These are phyloP conservation scores for Planiliza haematocheilus DNA, from an alignment of 2,113 vertebrate genomes.

Conservation along the genomic window DNA sequence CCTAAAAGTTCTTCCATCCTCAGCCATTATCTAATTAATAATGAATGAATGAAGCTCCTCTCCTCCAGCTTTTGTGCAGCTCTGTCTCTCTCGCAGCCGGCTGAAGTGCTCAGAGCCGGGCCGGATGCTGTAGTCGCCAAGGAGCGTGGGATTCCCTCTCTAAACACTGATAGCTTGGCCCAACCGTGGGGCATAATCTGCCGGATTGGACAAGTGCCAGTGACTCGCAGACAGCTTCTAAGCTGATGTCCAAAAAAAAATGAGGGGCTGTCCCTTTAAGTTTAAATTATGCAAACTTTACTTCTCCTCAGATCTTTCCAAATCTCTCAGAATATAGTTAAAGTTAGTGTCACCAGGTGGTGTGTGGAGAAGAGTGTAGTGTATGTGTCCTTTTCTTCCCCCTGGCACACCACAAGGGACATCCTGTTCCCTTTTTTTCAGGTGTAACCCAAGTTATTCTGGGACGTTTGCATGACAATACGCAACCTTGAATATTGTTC, in stretches of 20 bases:
- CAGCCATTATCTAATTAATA: slow-evolving; percentile 22
- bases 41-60: slow-evolving; percentile 26
- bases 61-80: slow-evolving; percentile 15
- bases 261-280: slow-evolving; percentile 51
- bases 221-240: slow-evolving; percentile 38
- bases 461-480: slow-evolving; percentile 17
- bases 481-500: slow-evolving; percentile 7
- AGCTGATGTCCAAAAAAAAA: slow-evolving; percentile 24
- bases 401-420: slow-evolving; percentile 2
- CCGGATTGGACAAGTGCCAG: slow-evolving; percentile 52
- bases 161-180: slow-evolving; percentile 42
- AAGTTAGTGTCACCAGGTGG: slow-evolving; percentile 30
- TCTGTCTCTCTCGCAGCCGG: not conserved
- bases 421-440: slow-evolving; percentile 22
- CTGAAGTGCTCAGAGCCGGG: slow-evolving; percentile 5
- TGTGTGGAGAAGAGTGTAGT: not conserved
- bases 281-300: slow-evolving; percentile 63
- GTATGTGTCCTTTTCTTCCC: not conserved
- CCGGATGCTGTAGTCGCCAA: slow-evolving; percentile 31
- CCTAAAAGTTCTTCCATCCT: slow-evolving; percentile 54
- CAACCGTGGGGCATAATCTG: slow-evolving; percentile 55
- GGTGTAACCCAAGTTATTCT: not conserved
- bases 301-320: slow-evolving; percentile 28
- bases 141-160: slow-evolving; percentile 58
- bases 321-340: slow-evolving; percentile 24